Percentiles rank a stretch among this genome's conserved stretches.
These are phyloP conservation scores for Aegithalos caudatus DNA, from an alignment of 2,113 vertebrate species.

Conservation along the genomic window DNA sequence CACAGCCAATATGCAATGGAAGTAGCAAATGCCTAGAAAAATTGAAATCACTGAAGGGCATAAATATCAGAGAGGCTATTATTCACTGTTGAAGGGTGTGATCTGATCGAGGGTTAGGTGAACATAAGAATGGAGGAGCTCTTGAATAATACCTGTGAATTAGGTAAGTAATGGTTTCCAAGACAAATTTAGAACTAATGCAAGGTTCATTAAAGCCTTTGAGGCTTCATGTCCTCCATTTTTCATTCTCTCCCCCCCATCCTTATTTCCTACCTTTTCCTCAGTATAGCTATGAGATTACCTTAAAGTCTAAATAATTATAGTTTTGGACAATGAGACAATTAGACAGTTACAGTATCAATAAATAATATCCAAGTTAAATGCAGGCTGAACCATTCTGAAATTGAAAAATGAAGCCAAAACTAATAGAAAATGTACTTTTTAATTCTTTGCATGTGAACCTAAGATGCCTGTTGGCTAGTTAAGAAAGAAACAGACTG, in stretches of 20 bases:
- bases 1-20: accelerated
- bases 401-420: not conserved
- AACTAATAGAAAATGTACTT: not conserved
- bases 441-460: not conserved
- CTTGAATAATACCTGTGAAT: not conserved
- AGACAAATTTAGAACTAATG: not conserved
- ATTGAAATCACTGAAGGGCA: not conserved
- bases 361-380: not conserved
- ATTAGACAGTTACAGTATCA: not conserved
- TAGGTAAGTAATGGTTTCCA: not conserved
- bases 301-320: not conserved
- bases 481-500: not conserved
- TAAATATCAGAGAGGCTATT: not conserved
- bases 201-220: not conserved
- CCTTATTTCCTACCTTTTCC: not conserved
- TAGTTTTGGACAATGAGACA: not conserved
- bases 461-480: not conserved
- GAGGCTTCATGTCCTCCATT: not conserved
- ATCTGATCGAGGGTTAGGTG: not conserved
- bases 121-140: not conserved
- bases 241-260: not conserved
- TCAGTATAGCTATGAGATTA: not conserved
- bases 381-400: not conserved
- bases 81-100: not conserved
- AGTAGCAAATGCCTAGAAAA: not conserved